These are phyloP conservation scores for Zeus faber DNA, from an alignment of 2,113 vertebrate genomes.

Conservation along the genomic window DNA sequence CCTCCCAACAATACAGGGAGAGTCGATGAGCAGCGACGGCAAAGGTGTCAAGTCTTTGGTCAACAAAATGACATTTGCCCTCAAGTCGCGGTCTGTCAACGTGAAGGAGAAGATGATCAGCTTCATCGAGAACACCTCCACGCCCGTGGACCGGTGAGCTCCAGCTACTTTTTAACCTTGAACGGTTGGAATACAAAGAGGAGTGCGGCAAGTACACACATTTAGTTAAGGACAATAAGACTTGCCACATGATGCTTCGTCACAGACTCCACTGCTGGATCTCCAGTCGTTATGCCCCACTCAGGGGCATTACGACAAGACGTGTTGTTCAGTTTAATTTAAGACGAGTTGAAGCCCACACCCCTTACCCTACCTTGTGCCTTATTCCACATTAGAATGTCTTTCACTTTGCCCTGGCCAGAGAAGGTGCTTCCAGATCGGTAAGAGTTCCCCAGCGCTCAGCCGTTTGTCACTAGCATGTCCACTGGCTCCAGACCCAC, in stretches of 20 bases:
- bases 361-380: constrained; percentile 54
- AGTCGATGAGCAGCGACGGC: constrained; percentile 84
- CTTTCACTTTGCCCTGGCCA: constrained; percentile 99
- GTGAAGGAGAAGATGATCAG: constrained; percentile 99
- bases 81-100: constrained; percentile 97
- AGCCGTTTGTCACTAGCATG: constrained; percentile 62
- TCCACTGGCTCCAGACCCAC: constrained; percentile 38
- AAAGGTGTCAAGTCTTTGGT: constrained; percentile 97
- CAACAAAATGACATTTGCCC: constrained; percentile 98
- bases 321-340: not conserved
- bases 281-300: too few species aligned
- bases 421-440: constrained; percentile 93
- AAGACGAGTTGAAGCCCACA: not conserved
- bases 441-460: constrained; percentile 81
- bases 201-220: too few species aligned
- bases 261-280: too few species aligned
- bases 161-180: too few species aligned
- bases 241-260: too few species aligned
- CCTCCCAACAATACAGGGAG: constrained; percentile 77
- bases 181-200: too few species aligned
- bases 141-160: constrained; percentile 93
- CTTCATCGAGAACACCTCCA: constrained; percentile 97
- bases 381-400: constrained; percentile 90
- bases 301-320: too few species aligned
- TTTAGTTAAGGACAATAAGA: too few species aligned